These are phyloP conservation scores for Drosophila tsacasi DNA, from an alignment of 1,140 invertebrate species.

Conservation along the genomic window DNA sequence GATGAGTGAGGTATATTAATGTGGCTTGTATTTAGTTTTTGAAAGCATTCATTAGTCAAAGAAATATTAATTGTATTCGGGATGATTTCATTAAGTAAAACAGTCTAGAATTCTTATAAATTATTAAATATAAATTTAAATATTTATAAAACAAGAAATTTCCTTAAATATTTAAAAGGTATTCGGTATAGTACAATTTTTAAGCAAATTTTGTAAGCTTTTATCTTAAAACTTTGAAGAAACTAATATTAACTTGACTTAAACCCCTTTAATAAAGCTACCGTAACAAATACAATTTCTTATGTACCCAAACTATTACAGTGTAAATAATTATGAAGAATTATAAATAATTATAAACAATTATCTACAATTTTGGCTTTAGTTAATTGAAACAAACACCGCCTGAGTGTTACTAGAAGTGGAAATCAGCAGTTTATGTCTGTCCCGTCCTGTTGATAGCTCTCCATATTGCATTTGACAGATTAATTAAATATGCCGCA, in stretches of 20 bases:
- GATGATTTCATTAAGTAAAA: neutral
- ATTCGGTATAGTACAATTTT: neutral
- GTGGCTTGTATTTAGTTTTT: neutral
- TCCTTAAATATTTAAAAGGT: neutral
- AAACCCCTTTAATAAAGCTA: too few species aligned
- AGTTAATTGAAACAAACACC: conserved; percentile 10
- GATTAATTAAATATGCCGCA: conserved; percentile 32
- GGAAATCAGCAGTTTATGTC: neutral
- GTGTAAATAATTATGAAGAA: neutral
- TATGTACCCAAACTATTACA: too few species aligned
- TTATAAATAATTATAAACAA: neutral
- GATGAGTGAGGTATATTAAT: conserved; percentile 1
- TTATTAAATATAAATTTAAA: neutral
- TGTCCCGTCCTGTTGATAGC: conserved; percentile 1
- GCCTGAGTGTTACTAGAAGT: neutral
- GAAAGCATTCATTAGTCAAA: neutral
- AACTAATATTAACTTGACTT: neutral
- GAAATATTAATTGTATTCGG: neutral
- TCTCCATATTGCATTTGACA: conserved; percentile 3
- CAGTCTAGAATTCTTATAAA: too few species aligned
- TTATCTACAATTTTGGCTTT: neutral
- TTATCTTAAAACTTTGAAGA: neutral
- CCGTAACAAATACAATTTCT: neutral
- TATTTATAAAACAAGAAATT: neutral
- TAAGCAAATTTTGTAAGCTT: neutral